Evolutionary conservation across 1,140 invertebrate species (phyloP), one percentile per base, ranked within the genome.

Genomic region (Drosophila arizonae): DNA sequence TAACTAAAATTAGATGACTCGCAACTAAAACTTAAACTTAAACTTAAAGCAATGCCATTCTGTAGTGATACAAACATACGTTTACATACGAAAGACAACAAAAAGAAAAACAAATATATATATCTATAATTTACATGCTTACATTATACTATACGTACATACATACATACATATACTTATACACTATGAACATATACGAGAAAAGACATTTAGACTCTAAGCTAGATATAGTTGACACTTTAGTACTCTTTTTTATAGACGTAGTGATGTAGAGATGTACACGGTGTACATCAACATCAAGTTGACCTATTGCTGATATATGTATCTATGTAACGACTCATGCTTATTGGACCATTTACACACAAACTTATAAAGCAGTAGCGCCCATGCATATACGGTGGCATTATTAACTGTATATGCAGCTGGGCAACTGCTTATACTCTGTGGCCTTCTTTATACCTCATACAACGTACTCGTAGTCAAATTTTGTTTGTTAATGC

Each of bases 41-140:
- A 73, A 90, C 78, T 79, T 72, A 90, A 90, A 90, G 87, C 87
- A 90, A 90, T 90, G 87, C 87, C 87, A 90, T 90, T 90, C 70
- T 78, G 77, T 90, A 90, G 87, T 90, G 87, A 90, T 90, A 90
- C 64, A 90, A 90, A 90, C 64, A 69, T 73, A 73, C 28, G 4
- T 30, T 30, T 30, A 30, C 28, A 30, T 30, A 30, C 28, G 28
- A 30, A 30, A 57, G 28, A 51, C 57, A 28, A 52, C 4, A 52
- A 30, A 30, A 52, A 2, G n/a, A 24, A 24, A 56, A 26, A 13
- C 1, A 9, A 26, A 26, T 41, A 56, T 17, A 56, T 41, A 15
- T 15, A 10, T 17, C 15, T 45, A 61, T 51, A 45, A 58, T 41
- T 64, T 30, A 60, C 43, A 66, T 61, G 45, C 73, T 39, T 41